Percentiles rank a stretch among this genome's conserved stretches.
Evolutionary conservation across 2,797 vertebrate species (phyloP).

Genomic region (Lacerta bilineata): DNA sequence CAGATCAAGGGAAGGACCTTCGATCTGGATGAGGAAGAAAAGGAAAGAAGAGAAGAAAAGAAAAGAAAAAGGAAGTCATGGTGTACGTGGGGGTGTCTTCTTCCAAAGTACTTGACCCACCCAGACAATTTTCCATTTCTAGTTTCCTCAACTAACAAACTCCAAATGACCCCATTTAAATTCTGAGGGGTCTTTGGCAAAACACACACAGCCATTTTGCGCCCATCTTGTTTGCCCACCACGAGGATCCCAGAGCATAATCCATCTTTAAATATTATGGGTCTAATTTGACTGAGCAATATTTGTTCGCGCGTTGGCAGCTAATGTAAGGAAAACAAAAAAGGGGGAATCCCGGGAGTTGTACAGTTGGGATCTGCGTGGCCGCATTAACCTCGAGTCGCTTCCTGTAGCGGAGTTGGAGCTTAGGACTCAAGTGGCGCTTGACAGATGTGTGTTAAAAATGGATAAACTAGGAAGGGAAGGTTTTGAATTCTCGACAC

Average conservation of each 20-base stretch:
- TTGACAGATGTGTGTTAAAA: background rate
- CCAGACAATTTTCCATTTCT: background rate
- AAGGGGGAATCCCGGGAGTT: conserved; percentile 13
- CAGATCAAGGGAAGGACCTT: background rate
- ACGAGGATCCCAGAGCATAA: conserved; percentile 68
- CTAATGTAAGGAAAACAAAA: conserved; percentile 41
- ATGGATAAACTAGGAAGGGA: background rate
- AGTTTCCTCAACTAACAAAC: conserved; percentile 54
- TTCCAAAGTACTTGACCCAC: conserved; percentile 20
- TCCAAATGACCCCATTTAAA: conserved; percentile 62
- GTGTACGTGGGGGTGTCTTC: background rate
- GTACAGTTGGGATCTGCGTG: conserved; percentile 17
- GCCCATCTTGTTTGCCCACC: conserved; percentile 59
- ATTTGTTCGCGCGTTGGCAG: conserved; percentile 60
- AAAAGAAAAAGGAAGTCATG: background rate
- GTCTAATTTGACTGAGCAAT: conserved; percentile 68
- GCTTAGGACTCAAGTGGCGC: conserved; percentile 33
- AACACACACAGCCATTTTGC: conserved; percentile 53
- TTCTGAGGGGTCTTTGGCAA: conserved; percentile 54
- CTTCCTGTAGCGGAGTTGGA: background rate
- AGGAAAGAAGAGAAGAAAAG: conserved; percentile 18
- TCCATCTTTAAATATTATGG: conserved; percentile 71
- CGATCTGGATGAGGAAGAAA: background rate
- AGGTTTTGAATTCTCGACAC: background rate
- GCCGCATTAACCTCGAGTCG: conserved; percentile 49